Evolutionary conservation across 2,797 vertebrate species (phyloP).

Genomic region (Anguilla megastoma): DNA sequence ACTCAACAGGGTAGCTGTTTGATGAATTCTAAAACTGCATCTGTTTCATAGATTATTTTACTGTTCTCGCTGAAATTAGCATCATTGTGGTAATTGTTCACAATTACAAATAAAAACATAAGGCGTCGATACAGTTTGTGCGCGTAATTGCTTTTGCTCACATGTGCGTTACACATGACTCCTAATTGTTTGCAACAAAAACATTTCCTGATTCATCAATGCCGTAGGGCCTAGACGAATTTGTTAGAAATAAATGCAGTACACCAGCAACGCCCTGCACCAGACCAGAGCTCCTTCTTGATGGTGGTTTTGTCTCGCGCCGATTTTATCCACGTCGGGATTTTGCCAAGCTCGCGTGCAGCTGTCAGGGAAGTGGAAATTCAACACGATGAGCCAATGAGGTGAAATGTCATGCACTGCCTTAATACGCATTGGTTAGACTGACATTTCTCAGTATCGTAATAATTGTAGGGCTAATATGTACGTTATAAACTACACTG

Average conservation of each 20-base stretch:
- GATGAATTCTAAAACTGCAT: not conserved
- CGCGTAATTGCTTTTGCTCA: not conserved
- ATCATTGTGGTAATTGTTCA: not conserved
- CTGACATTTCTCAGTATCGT: too few species aligned
- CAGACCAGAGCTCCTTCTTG: not conserved
- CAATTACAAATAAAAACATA: not conserved
- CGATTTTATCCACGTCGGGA: too few species aligned
- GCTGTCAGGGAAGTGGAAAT: not conserved
- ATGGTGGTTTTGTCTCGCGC: too few species aligned
- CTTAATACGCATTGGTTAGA: too few species aligned
- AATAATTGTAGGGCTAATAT: too few species aligned
- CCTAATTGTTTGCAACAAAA: not conserved
- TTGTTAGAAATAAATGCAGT: not conserved
- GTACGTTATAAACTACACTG: too few species aligned
- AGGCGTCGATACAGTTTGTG: not conserved
- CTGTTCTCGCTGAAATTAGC: not conserved
- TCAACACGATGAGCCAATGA: too few species aligned
- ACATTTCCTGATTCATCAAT: not conserved
- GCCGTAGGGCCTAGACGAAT: not conserved
- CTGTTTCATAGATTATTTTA: not conserved
- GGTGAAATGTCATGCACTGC: too few species aligned
- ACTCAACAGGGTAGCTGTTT: not conserved
- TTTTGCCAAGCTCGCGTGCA: not conserved
- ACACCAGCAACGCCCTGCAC: too few species aligned
- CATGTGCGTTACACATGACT: not conserved